Evolutionary conservation across 2,797 vertebrate species (phyloP).

Genomic region (Luscinia luscinia): DNA sequence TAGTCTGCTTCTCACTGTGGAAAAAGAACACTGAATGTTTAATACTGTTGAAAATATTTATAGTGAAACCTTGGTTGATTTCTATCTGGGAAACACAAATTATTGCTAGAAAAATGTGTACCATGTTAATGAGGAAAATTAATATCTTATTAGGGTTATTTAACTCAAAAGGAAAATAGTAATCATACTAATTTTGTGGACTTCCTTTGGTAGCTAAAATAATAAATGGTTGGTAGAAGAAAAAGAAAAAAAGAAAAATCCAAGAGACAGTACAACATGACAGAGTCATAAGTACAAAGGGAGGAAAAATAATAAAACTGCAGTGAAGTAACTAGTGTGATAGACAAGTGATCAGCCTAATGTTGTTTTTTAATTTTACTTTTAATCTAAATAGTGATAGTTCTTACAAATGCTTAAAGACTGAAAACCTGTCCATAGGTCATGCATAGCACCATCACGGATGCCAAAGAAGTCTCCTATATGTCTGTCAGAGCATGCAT

Average conservation of each 20-base stretch:
- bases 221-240: not conserved
- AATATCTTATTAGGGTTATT: not conserved
- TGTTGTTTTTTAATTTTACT: not conserved
- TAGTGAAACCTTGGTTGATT: not conserved
- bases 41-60: not conserved
- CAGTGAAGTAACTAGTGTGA: not conserved
- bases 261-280: not conserved
- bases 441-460: not conserved
- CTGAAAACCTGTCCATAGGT: not conserved
- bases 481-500: not conserved
- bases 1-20: not conserved
- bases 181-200: not conserved
- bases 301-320: not conserved
- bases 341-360: not conserved
- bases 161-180: not conserved
- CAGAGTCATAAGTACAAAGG: not conserved
- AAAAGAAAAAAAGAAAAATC: not conserved
- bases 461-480: not conserved
- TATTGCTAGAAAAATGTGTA: not conserved
- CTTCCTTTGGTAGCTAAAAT: not conserved
- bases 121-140: not conserved
- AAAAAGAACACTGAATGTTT: not conserved
- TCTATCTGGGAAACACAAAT: not conserved
- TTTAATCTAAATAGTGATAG: not conserved
- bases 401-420: not conserved